Base-by-base conservation (phyloP, 2,797 vertebrate genomes). In the Simalia tracyae region DNA sequence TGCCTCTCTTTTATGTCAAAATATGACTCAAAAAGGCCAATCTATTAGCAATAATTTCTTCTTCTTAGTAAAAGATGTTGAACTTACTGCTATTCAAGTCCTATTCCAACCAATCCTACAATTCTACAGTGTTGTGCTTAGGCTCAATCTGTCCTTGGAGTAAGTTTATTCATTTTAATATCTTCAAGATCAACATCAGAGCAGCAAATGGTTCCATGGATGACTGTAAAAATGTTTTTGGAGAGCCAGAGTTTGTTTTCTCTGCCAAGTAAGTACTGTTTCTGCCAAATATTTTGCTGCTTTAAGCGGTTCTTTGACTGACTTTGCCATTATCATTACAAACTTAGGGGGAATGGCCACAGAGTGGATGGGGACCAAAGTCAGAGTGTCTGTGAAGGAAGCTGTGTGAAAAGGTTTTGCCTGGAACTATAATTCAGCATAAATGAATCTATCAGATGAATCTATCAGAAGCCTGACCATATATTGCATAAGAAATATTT, bases 141-240 rank as follows among this genome's bases (percentile, higher is more conserved):
- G 84, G 42, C 26, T 87, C 76, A 87, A 36, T 92, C 68, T 87
- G 88, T 90, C 84, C 92, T 63, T 86, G n/a, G 84, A 81, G 84
- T 87, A 85, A 90, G 64, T 87, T 92, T 90, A 87, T 63, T 88
- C 59, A 11, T 89, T 95, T 96, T 94, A 66, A 89, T 90, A 87
- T 88, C 50, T 87, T 66, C 63, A 86, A 81, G 91, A 92, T 92
- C 50, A 76, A 26, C 59, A 76, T 86, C 50, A 56, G 22, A 86
- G 85, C 61, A 2, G 72, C 0, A 4, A 89, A 56, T 0, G 5
- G 89, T 93, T 90, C 89, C 86, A 59, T 17, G 50, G 54, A 54
- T 46, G 72, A 22, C 64, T 91, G 90, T 26, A 93, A 24, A 87
- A 95, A 76, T 90, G 0, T 46, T 91, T 95, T 66, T 3, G 15